These are phyloP conservation scores for Luidia sarsii DNA, from an alignment of 53 echinoderm and acorn worm species.

Conservation along the genomic window DNA sequence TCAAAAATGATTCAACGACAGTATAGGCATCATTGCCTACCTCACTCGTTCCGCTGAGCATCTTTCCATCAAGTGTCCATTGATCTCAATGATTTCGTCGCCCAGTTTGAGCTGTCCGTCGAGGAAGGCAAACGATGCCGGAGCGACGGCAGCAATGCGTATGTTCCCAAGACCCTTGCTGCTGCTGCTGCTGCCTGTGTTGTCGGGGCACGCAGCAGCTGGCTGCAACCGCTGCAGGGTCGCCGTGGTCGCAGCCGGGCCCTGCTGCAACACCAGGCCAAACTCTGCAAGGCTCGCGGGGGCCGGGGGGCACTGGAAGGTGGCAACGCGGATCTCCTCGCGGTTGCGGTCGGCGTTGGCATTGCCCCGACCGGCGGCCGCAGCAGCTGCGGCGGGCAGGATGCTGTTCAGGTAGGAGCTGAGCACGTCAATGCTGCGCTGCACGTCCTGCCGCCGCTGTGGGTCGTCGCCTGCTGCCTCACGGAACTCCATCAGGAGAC, in stretches of 20 bases:
- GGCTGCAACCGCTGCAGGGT: slow-evolving; percentile 50
- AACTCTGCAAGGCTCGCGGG: slow-evolving; percentile 71
- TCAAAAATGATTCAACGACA: neutral
- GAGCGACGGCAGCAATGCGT: slow-evolving; percentile 61
- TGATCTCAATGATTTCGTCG: slow-evolving; percentile 86
- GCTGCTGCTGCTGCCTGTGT: neutral
- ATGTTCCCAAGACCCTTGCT: slow-evolving; percentile 72
- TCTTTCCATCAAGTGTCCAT: slow-evolving; percentile 79
- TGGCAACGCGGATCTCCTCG: slow-evolving; percentile 77
- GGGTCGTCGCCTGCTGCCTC: slow-evolving; percentile 52
- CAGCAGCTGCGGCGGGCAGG: slow-evolving; percentile 37
- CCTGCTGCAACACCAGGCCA: slow-evolving; percentile 70
- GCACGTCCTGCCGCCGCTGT: slow-evolving; percentile 69
- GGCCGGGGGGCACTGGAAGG: slow-evolving; percentile 63
- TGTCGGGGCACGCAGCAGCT: neutral
- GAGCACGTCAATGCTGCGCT: slow-evolving; percentile 69
- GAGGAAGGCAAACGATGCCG: slow-evolving; percentile 53
- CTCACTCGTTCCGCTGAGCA: slow-evolving; percentile 82
- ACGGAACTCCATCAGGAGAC: slow-evolving; percentile 74
- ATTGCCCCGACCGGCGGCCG: neutral
- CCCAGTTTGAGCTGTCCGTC: slow-evolving; percentile 75
- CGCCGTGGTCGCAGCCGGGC: slow-evolving; percentile 32
- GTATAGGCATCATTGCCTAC: slow-evolving; percentile 54
- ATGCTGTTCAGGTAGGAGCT: slow-evolving; percentile 71
- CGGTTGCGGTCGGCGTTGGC: slow-evolving; percentile 47